Evolutionary conservation across 2,888 invertebrate species (phyloP), one percentile per base, ranked within the genome.

Genomic region (Cylindroiulus punctatus): DNA sequence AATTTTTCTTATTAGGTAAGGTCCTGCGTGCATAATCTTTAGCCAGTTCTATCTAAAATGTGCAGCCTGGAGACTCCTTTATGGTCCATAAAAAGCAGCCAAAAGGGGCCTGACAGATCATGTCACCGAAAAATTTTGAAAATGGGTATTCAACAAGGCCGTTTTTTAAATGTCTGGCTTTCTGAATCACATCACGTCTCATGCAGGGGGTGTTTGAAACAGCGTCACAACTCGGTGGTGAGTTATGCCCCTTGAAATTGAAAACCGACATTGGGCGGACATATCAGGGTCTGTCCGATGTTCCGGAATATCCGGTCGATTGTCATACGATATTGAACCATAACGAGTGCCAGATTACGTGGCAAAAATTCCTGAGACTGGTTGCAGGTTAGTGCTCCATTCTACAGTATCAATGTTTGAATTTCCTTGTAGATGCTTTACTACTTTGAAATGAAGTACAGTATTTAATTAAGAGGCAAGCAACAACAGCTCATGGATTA

Each of bases 1-100:
- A 65, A 65, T 65, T 65, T 65, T 65, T 65, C 65, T 65, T 65
- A 65, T 65, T 65, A 65, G 65, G 65, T 26, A 65, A 26, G 65
- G 65, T 65, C 65, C 65, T 26, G 26, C 26, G 26, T 65, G 65
- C 65, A 65, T 26, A 22, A 65, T 65, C 65, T 65, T 65, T n/a
- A 65, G 65, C 65, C 65, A 65, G 65, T 65, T 65, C 10, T 26
- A 65, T 65, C 65, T 65, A 26, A 65, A 22, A 65, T 26, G 65
- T 22, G 22, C 65, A 65, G 65, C 12, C 26, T n/a, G 26, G 52
- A 52, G 65, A 10, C n/a, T 22, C 65, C 8, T 65, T 65, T 22
- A 65, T 65, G 65, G 26, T 12, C 65, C 26, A 65, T 65, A 65
- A 65, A 65, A 65, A 4, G n/a, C 26, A 26, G 26, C 22, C 65